These are phyloP conservation scores for Listrodromus nycthemerus DNA, from an alignment of 2,888 invertebrate genomes.

Conservation along the genomic window DNA sequence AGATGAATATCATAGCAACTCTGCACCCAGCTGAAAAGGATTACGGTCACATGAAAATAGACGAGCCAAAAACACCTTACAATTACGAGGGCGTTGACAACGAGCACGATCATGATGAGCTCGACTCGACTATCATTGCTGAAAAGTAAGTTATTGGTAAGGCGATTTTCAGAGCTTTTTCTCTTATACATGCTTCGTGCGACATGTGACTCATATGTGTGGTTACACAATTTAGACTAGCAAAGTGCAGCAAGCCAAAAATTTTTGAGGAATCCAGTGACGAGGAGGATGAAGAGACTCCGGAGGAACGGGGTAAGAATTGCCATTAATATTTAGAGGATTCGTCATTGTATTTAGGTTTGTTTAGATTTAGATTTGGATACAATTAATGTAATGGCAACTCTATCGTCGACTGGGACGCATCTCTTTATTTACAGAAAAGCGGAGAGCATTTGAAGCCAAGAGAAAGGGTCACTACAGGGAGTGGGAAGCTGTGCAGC, in stretches of 20 bases:
- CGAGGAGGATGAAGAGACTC: conserved; percentile 84
- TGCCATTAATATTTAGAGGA: background rate
- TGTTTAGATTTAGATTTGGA: no score
- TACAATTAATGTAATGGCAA: background rate
- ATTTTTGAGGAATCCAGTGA: conserved; percentile 83
- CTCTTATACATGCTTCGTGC: background rate
- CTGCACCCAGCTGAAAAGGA: conserved; percentile 99
- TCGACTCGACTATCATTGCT: conserved; percentile 90
- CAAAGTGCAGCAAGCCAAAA: conserved; percentile 84
- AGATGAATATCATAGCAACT: conserved; percentile 99
- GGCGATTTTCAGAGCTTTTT: background rate
- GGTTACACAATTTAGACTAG: conserved; percentile 76
- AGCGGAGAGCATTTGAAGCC: conserved; percentile 93
- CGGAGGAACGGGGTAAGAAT: conserved; percentile 84
- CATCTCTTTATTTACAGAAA: conserved; percentile 84
- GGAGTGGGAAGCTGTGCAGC: conserved; percentile 97
- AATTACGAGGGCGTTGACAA: conserved; percentile 87
- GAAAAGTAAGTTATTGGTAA: conserved; percentile 87
- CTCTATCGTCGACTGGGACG: background rate
- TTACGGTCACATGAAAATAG: conserved; percentile 99
- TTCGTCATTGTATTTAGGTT: no score
- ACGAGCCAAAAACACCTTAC: conserved; percentile 99
- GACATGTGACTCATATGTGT: background rate
- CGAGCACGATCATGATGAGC: conserved; percentile 87
- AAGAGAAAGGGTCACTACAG: conserved; percentile 99